A percentile compares a stretch with the other conserved stretches of the same genome.
Conservation (phyloP, 2,797 vertebrate genomes). For the Enoplosus armatus region DNA sequence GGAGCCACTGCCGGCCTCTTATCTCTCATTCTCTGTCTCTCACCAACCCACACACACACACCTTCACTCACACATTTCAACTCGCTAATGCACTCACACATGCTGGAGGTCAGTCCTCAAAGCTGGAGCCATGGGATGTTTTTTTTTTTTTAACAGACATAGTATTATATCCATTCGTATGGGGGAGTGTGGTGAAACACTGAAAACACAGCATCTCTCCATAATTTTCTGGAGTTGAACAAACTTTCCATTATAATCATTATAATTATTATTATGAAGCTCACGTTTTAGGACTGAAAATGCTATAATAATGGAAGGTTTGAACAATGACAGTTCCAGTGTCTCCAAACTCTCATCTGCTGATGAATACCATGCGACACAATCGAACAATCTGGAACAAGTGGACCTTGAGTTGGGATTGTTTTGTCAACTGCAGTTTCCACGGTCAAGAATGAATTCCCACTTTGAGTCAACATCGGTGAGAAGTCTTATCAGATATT, state of each 20-base stretch:
- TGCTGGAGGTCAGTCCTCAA: conserved; percentile 31
- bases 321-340: too few relatives aligned
- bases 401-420: not conserved
- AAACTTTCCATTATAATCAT: not conserved
- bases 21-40: conserved; percentile 49
- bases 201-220: not conserved
- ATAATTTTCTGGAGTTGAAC: too few relatives aligned
- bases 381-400: not conserved
- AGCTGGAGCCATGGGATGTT: not conserved
- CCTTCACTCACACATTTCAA: conserved; percentile 33
- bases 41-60: conserved; percentile 38
- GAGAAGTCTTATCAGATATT: not conserved
- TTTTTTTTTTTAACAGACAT: too few relatives aligned
- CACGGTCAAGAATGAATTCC: not conserved
- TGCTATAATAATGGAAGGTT: too few relatives aligned
- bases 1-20: conserved; percentile 64
- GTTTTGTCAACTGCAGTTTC: not conserved
- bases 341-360: conserved; percentile 1
- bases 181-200: not conserved
- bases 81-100: conserved; percentile 27
- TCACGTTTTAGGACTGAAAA: too few relatives aligned
- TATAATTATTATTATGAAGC: not conserved
- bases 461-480: not conserved
- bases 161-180: not conserved
- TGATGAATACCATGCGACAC: not conserved